Percentiles rank a stretch among this genome's conserved stretches.
phyloP scores from a whole-genome alignment of 1,140 invertebrate genomes.

The Drosophila subpulchrella region DNA sequence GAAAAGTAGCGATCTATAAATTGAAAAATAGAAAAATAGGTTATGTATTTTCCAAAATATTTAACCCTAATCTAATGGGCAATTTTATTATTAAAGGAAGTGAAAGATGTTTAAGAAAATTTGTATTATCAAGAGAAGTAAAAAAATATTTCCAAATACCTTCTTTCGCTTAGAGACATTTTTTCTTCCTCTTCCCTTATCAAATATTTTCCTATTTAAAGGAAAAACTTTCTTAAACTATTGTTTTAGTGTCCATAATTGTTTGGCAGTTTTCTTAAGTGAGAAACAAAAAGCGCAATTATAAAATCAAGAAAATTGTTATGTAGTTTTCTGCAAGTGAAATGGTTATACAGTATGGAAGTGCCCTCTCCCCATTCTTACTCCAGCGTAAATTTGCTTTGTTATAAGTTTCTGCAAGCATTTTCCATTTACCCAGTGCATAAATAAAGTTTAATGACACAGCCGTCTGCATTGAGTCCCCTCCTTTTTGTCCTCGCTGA shows the following conservation, averaged over 20 bases:
- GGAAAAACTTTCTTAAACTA: not conserved
- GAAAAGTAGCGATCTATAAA: too few relatives aligned
- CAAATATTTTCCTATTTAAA: too few relatives aligned
- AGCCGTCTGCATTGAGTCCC: conserved; percentile 50
- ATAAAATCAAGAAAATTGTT: too few relatives aligned
- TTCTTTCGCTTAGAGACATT: too few relatives aligned
- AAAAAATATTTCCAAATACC: too few relatives aligned
- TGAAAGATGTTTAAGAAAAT: too few relatives aligned
- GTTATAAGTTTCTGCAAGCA: conserved; percentile 74
- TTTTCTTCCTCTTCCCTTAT: too few relatives aligned
- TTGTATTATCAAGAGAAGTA: too few relatives aligned
- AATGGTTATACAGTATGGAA: not conserved
- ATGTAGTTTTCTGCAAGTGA: conserved; percentile 12
- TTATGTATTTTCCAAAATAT: too few relatives aligned
- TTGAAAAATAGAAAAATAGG: too few relatives aligned
- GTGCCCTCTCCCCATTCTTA: conserved; percentile 1
- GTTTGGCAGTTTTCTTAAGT: not conserved
- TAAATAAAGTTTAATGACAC: conserved; percentile 82
- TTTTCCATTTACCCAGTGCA: conserved; percentile 78
- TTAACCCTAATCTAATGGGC: too few relatives aligned
- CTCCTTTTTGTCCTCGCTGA: conserved; percentile 12
- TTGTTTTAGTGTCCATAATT: not conserved
- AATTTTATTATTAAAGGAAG: too few relatives aligned
- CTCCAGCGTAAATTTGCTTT: conserved; percentile 69
- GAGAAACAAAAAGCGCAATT: not conserved